A percentile compares a stretch with the other conserved stretches of the same genome.
Evolutionary conservation across 1,140 invertebrate species (phyloP).

Genomic region (Campoletis sonorensis): DNA sequence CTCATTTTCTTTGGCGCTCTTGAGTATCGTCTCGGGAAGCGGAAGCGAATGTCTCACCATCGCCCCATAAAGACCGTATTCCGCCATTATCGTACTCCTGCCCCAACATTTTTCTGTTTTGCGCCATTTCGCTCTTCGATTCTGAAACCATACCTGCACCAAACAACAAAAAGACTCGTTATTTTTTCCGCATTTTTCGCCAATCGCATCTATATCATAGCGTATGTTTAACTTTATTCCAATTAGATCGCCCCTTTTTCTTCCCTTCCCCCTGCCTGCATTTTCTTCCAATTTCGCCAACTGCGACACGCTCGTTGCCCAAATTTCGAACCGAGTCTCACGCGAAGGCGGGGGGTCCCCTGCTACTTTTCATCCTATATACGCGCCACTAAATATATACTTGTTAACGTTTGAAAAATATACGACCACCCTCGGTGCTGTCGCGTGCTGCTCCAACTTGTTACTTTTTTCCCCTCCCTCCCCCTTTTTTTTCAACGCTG

Average conservation of each 20-base stretch:
- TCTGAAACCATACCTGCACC: constrained; percentile 98
- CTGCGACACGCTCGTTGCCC: not conserved
- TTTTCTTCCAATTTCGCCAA: not conserved
- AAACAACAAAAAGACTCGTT: too few relatives aligned
- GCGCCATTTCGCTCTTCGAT: constrained; percentile 97
- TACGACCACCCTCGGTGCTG: constrained; percentile 67
- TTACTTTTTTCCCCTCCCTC: constrained; percentile 57
- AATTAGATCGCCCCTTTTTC: not conserved
- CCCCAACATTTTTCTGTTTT: constrained; percentile 99
- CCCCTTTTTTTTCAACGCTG: constrained; percentile 3
- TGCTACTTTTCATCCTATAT: not conserved
- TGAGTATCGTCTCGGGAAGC: constrained; percentile 97
- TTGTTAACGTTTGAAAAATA: constrained; percentile 65
- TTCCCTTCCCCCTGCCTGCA: too few relatives aligned
- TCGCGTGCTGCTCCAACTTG: constrained; percentile 58
- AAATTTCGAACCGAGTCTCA: not conserved
- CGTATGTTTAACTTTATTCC: not conserved
- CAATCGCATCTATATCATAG: not conserved
- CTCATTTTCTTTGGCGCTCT: constrained; percentile 95
- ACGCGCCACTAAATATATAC: constrained; percentile 57
- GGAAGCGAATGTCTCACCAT: constrained; percentile 99
- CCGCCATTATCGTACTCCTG: constrained; percentile 98
- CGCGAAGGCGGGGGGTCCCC: not conserved
- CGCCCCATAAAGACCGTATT: constrained; percentile 99
- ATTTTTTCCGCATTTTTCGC: too few relatives aligned